Conservation (phyloP, 2,888 invertebrate genomes). For the Amphipoea lucens region DNA sequence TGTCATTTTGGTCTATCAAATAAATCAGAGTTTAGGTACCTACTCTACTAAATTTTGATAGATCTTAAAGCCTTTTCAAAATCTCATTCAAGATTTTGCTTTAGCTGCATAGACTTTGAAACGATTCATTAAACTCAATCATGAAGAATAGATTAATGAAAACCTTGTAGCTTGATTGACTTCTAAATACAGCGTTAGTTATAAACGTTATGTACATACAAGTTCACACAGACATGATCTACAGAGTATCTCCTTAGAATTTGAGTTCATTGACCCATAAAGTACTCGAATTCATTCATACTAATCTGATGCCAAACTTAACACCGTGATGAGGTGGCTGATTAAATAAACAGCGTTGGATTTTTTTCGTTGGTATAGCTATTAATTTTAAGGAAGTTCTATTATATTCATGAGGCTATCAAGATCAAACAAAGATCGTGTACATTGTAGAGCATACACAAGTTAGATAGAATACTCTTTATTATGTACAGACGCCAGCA, state of each 20-base stretch:
- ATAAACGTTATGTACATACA: constrained; percentile 23
- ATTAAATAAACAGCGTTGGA: constrained; percentile 29
- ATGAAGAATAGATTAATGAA: constrained; percentile 44
- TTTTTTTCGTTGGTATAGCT: constrained; percentile 3
- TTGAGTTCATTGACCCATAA: constrained; percentile 61
- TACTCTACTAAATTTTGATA: not conserved
- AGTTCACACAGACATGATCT: constrained; percentile 25
- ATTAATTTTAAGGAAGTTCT: constrained; percentile 13
- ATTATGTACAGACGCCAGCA: too few species aligned
- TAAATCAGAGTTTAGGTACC: not conserved
- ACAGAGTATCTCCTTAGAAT: constrained; percentile 37
- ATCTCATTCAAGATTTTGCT: not conserved
- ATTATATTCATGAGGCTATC: not conserved
- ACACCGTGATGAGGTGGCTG: constrained; percentile 31
- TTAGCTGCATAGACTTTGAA: constrained; percentile 11
- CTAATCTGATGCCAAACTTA: constrained; percentile 45
- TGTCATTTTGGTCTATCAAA: not conserved
- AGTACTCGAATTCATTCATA: constrained; percentile 57
- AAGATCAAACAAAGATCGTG: constrained; percentile 5
- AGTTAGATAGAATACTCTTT: not conserved
- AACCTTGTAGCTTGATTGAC: constrained; percentile 54
- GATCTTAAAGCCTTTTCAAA: not conserved
- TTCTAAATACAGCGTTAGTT: constrained; percentile 25
- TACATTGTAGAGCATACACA: not conserved
- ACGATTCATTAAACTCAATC: constrained; percentile 43